phyloP scores from a whole-genome alignment of 1,140 invertebrate genomes.

The Idris sp. region DNA sequence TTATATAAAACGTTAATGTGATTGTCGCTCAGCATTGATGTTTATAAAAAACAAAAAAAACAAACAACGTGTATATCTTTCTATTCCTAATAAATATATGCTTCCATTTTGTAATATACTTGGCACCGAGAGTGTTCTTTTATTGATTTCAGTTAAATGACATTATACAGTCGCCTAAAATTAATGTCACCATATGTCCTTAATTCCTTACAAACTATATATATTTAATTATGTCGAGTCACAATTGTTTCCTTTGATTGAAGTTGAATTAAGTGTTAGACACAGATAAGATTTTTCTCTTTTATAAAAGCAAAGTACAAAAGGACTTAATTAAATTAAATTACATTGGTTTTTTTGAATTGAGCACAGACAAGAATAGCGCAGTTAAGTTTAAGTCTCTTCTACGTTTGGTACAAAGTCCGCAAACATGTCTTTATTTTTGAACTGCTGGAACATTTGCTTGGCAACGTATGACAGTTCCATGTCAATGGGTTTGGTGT shows the following conservation, averaged over 20 bases:
- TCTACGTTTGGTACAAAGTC: slow-evolving; percentile 61
- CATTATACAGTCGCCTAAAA: slow-evolving; percentile 28
- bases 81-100: slow-evolving; percentile 57
- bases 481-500: slow-evolving; percentile 93
- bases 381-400: slow-evolving; percentile 26
- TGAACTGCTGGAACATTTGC: slow-evolving; percentile 83
- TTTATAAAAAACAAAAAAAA: slow-evolving; percentile 35
- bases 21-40: slow-evolving; percentile 57
- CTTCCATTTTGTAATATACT: slow-evolving; percentile 57
- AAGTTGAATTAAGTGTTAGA: slow-evolving; percentile 15
- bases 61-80: slow-evolving; percentile 53
- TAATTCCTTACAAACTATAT: slow-evolving; percentile 19
- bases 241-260: slow-evolving; percentile 44
- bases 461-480: slow-evolving; percentile 89
- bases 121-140: slow-evolving; percentile 24
- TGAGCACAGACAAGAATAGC: not conserved
- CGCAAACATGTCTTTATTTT: slow-evolving; percentile 61
- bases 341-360: too few species aligned
- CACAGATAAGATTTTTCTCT: not conserved
- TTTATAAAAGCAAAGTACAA: slow-evolving; percentile 15
- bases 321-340: too few species aligned
- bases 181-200: slow-evolving; percentile 12
- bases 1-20: slow-evolving; percentile 37
- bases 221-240: slow-evolving; percentile 26
- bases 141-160: slow-evolving; percentile 36